Evolutionary conservation across 30 jellyfish, hydroid and myxozoan species (phyloP).

Genomic region (Pseudorhiza aurosa): DNA sequence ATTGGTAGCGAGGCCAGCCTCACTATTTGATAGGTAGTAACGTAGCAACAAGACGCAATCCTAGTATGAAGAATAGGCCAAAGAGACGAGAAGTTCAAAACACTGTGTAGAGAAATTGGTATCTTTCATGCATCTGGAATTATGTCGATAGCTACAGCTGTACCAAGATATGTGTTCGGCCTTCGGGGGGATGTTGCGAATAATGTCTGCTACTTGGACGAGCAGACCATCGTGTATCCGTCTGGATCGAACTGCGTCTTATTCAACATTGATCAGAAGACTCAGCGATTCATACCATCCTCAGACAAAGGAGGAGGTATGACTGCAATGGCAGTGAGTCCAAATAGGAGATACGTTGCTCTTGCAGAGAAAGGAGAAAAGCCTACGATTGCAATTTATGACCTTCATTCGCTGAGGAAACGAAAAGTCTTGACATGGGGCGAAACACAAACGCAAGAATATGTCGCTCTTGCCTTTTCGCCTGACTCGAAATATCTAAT

Average conservation of each 20-base stretch:
- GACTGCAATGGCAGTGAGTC: constrained; percentile 95
- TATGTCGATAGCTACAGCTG: constrained; percentile 91
- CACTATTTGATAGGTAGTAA: neutral
- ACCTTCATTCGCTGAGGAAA: constrained; percentile 89
- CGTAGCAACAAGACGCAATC: constrained; percentile 34
- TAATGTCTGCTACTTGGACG: constrained; percentile 90
- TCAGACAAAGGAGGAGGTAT: constrained; percentile 83
- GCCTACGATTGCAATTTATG: constrained; percentile 85
- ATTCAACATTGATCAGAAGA: constrained; percentile 91
- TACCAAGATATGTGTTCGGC: constrained; percentile 94
- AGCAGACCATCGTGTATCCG: constrained; percentile 91
- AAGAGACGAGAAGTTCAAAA: neutral
- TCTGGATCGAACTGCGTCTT: constrained; percentile 92
- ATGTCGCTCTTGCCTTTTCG: constrained; percentile 85
- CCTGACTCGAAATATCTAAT: constrained; percentile 93
- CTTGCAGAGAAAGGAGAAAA: constrained; percentile 94
- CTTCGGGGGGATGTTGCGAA: constrained; percentile 86
- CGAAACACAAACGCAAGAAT: constrained; percentile 80
- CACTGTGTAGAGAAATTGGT: neutral
- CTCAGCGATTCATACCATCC: constrained; percentile 88
- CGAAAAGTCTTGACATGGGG: constrained; percentile 81
- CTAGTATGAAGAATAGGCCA: neutral
- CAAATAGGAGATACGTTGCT: constrained; percentile 93
- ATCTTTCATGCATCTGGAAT: neutral
- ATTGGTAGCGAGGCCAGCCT: constrained; percentile 33